Base-by-base conservation (phyloP, 2,113 vertebrate genomes). In the Coptodon rendalli region DNA sequence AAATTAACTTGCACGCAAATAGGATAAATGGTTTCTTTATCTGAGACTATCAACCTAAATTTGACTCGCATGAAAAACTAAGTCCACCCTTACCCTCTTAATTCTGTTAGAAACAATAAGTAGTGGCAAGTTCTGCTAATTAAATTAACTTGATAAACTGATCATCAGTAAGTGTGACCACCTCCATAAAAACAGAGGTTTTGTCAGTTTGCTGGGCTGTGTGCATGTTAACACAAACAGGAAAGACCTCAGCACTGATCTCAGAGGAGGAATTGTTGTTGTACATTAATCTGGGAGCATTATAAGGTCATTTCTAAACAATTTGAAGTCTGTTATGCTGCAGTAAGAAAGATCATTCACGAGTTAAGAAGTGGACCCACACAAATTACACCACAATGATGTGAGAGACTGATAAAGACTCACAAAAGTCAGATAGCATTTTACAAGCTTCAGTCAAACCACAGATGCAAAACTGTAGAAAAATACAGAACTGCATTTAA, bases 11-110 rank as follows among this genome's bases (percentile, higher is more conserved):
- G 4, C 24, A 48, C 6, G 0, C 14, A 78, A 31, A 50, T 50
- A 78, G 9, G 40, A 6, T 27, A 17, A 73, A 73, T 17, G 22
- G 2, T 76, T 76, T 48, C 40, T 27, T 48, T 48, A 71, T 17
- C 12, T 73, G 36, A 16, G 17, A 43, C 8, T 48, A 76, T 29
- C 24, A 48, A 48, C 24, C 9, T 48, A 76, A 76, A 48, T 48
- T 5, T 0, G 24, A 76, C 9, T 29, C 40, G 0, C 14, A 3
- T 48, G 40, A 29, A 76, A 48, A 76, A 24, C 6, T 1, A 73
- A 48, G 14, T 27, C 22, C 40, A 48, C 9, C 71, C 24, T 1
- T 76, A 36, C 59, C 29, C 9, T 63, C 59, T 63, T 36, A 36
- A 63, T 63, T 63, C 59, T 63, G 29, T 19, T 34, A 36, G 29